phyloP scores from a whole-genome alignment of 1,140 invertebrate species.

The Anoplolepis gracilipes region DNA sequence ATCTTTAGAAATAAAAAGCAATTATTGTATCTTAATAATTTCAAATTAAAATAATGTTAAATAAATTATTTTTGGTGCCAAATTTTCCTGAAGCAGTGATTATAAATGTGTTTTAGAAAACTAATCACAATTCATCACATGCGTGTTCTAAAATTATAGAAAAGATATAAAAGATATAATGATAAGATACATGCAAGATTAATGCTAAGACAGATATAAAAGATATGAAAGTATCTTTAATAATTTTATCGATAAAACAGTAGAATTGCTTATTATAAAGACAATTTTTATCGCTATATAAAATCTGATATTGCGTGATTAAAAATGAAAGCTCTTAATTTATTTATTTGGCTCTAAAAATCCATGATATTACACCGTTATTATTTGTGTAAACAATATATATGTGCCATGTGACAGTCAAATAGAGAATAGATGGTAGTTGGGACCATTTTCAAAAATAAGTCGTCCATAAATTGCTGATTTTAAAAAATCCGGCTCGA shows the following conservation, averaged over 20 bases:
- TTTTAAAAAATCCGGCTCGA: conserved; percentile 79
- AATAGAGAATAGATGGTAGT: background rate
- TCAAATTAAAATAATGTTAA: too few species aligned
- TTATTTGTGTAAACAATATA: conserved; percentile 1
- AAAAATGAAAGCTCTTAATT: background rate
- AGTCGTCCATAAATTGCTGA: conserved; percentile 81
- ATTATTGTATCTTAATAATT: too few species aligned
- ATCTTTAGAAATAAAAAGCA: too few species aligned
- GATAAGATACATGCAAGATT: conserved; percentile 60
- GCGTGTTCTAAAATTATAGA: too few species aligned
- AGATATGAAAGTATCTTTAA: conserved; percentile 77
- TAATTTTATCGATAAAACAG: background rate
- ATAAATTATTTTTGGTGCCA: too few species aligned
- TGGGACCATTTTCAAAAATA: background rate
- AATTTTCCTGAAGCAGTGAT: too few species aligned
- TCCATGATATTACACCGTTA: background rate
- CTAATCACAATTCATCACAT: too few species aligned
- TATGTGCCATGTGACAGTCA: too few species aligned
- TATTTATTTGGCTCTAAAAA: background rate
- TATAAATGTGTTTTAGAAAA: too few species aligned
- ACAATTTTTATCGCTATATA: background rate
- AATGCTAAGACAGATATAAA: conserved; percentile 68
- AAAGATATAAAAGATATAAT: too few species aligned
- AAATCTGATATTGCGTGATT: background rate
- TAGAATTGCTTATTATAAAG: background rate